Base-by-base conservation (phyloP, 2,797 vertebrate genomes). In the Acanthurus leucopareius region DNA sequence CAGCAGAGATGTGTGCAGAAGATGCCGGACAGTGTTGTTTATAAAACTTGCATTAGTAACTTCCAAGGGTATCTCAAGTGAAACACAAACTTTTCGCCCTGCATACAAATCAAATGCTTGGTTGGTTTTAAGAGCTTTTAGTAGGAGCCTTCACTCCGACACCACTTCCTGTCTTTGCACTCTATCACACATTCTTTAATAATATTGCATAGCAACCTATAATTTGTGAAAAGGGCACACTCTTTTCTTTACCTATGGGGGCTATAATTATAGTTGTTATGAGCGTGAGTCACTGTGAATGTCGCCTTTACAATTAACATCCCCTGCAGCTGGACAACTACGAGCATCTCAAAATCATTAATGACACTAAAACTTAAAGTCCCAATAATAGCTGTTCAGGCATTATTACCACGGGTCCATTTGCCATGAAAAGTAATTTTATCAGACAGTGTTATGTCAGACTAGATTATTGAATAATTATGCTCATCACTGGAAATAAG, bases 241-340 rank as follows among this genome's bases (percentile, higher is more conserved):
- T 35, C 32, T 6, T 35, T 35, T 85, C 69, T 78, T 86, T 77
- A 83, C 60, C 82, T 85, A 82, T 82, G 71, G 77, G 70, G 73
- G 79, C 60, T 62, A 44, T 90, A 87, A 93, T 93, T 90, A 88
- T 52, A 89, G 87, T 89, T 77, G 85, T 93, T 88, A 92, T 52
- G 81, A 73, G 54, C 73, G 80, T 87, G 88, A 91, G 73, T 93
- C 91, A 90, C 52, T 48, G 51, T 53, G 58, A 86, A 83, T 86
- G 80, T 86, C 56, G 28, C 69, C 77, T 89, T 87, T 77, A 83
- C 75, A 73, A 89, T 84, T 72, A 85, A 77, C 62, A 74, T 75
- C 69, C 64, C 65, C 53, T 62, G 72, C 53, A 80, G 69, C 80
- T 64, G 72, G 85, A 85, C 81, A 83, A 77, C 76, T 45, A 32